Conservation (phyloP, 2,113 vertebrate genomes). For the Petroica traversi region DNA sequence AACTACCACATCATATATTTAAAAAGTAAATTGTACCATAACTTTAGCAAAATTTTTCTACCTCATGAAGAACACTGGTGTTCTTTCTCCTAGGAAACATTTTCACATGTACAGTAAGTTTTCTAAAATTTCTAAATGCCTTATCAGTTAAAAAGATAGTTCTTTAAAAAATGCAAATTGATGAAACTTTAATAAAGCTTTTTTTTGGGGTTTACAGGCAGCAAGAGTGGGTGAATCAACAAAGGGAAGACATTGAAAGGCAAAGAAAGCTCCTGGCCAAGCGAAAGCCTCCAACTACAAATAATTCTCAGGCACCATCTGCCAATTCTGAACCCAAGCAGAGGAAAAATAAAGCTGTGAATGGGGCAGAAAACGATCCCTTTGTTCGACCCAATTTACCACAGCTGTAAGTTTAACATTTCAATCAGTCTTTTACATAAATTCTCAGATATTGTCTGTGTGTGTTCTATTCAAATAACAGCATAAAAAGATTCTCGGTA, state of each 20-base stretch:
- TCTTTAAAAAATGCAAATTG: not conserved
- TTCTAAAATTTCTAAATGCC: not conserved
- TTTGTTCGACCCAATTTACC: slow-evolving; percentile 98
- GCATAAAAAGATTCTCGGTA: slow-evolving; percentile 35
- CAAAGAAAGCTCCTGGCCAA: slow-evolving; percentile 98
- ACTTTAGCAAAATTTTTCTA: not conserved
- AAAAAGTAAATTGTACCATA: not conserved
- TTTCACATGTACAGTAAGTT: not conserved
- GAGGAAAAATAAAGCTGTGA: slow-evolving; percentile 98
- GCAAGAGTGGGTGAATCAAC: slow-evolving; percentile 97
- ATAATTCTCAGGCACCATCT: slow-evolving; percentile 91
- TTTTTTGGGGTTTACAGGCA: slow-evolving; percentile 80
- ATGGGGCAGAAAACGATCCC: slow-evolving; percentile 97
- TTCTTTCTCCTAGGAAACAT: not conserved
- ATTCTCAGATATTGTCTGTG: slow-evolving; percentile 58
- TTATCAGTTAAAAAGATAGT: not conserved
- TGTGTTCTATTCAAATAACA: slow-evolving; percentile 48
- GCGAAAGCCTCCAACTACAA: slow-evolving; percentile 92
- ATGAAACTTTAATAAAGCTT: slow-evolving; percentile 45
- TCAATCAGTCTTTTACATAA: slow-evolving; percentile 63
- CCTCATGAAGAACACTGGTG: not conserved
- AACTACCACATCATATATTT: not conserved
- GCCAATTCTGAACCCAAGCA: slow-evolving; percentile 98
- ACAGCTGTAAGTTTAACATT: slow-evolving; percentile 89
- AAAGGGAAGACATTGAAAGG: slow-evolving; percentile 98